Percentiles rank a stretch among this genome's conserved stretches.
These are phyloP conservation scores for Oreocharis arfaki DNA, from an alignment of 2,113 vertebrate species.

Conservation along the genomic window DNA sequence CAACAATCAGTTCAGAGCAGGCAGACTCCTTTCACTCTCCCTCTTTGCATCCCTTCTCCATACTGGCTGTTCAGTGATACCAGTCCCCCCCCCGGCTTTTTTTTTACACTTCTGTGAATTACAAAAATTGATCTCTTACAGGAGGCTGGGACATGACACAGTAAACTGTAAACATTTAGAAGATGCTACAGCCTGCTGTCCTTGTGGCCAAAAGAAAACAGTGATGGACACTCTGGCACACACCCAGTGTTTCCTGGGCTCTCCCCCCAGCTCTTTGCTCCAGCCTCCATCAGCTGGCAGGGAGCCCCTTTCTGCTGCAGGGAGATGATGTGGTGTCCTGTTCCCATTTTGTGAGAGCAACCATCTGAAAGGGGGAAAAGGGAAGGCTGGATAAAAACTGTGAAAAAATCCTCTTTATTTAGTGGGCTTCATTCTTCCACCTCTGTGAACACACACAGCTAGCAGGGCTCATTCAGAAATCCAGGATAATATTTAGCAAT, in stretches of 20 bases:
- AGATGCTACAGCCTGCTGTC: not conserved
- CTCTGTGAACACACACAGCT: not conserved
- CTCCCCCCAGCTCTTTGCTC: not conserved
- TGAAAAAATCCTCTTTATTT: not conserved
- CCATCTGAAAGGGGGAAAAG: not conserved
- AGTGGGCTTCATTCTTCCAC: not conserved
- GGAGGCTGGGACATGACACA: not conserved
- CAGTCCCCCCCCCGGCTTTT: accelerated
- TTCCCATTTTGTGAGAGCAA: not conserved
- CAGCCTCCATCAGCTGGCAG: not conserved
- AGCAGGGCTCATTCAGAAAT: constrained; percentile 17
- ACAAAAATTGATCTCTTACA: not conserved
- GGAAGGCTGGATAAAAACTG: not conserved
- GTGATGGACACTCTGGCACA: not conserved
- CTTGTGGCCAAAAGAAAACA: not conserved
- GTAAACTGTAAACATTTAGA: constrained; percentile 27
- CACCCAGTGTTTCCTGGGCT: not conserved
- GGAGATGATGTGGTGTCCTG: not conserved
- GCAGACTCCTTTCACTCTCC: not conserved
- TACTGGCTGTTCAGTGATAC: not conserved
- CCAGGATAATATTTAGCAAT: not conserved
- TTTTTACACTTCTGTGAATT: not conserved
- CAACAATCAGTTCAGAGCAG: not conserved
- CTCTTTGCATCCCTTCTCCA: not conserved
- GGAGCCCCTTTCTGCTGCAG: not conserved